These are phyloP conservation scores for Acanthis flammea DNA, from an alignment of 2,797 vertebrate genomes.

Conservation along the genomic window DNA sequence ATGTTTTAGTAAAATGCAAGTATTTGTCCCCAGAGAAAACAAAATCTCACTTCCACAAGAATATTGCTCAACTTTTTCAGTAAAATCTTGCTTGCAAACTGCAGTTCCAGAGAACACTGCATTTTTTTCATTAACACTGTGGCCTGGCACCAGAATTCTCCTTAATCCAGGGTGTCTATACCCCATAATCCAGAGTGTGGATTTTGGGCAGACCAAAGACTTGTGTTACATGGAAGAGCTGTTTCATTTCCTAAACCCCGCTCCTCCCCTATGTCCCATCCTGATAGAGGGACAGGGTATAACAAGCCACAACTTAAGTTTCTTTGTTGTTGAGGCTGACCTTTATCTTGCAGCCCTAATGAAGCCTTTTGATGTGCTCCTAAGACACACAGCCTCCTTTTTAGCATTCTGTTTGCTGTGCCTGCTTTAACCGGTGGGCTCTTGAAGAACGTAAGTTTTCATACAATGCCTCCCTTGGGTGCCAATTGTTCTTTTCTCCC, in stretches of 20 bases:
- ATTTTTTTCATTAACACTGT: not conserved
- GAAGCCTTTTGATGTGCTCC: conserved; percentile 7
- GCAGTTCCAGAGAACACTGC: not conserved
- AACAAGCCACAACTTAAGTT: conserved; percentile 10
- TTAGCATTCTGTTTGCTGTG: not conserved
- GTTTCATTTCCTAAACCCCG: not conserved
- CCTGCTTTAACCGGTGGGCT: not conserved
- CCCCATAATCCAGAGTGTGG: accelerated
- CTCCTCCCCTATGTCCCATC: not conserved
- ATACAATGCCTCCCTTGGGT: conserved; percentile 33
- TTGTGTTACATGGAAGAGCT: not conserved
- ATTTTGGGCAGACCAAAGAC: not conserved
- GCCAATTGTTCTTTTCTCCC: conserved; percentile 26
- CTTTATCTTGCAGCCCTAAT: conserved; percentile 30
- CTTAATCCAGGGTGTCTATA: not conserved
- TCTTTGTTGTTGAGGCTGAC: conserved; percentile 10
- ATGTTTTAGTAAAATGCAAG: not conserved
- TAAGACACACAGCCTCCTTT: not conserved
- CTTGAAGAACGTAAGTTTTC: not conserved
- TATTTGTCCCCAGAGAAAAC: not conserved
- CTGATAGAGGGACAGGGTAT: accelerated
- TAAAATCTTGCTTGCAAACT: not conserved
- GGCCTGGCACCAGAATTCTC: not conserved
- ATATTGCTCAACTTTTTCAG: not conserved
- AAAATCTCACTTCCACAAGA: not conserved